Percentiles rank a stretch among this genome's conserved stretches.
Evolutionary conservation across 1,140 invertebrate genomes (phyloP).

Genomic region (Dendrolimus punctatus): DNA sequence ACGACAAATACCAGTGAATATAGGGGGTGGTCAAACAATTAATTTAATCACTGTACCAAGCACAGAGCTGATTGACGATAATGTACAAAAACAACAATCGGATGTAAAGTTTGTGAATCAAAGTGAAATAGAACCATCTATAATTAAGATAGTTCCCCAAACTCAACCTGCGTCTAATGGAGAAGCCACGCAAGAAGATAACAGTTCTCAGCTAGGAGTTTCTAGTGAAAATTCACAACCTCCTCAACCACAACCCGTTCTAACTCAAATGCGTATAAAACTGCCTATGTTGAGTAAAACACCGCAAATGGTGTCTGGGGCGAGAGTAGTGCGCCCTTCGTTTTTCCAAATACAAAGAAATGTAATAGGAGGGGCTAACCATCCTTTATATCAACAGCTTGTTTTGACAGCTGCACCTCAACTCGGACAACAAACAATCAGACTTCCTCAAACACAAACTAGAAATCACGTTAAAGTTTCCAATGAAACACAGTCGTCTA

Average conservation of each 20-base stretch:
- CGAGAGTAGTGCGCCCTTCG: conserved; percentile 72
- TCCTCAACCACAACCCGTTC: conserved; percentile 55
- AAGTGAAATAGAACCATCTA: conserved; percentile 51
- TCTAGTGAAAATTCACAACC: conserved; percentile 34
- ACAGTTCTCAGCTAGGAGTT: conserved; percentile 27
- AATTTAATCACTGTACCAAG: conserved; percentile 73
- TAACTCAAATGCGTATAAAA: conserved; percentile 71
- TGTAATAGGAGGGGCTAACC: conserved; percentile 68
- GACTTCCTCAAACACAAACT: conserved; percentile 54
- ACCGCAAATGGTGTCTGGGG: conserved; percentile 59
- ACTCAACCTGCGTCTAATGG: conserved; percentile 25
- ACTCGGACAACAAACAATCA: conserved; percentile 60
- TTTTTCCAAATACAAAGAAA: conserved; percentile 74
- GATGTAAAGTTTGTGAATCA: conserved; percentile 33
- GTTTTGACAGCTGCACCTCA: conserved; percentile 64
- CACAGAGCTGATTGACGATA: conserved; percentile 57
- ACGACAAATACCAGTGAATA: conserved; percentile 73
- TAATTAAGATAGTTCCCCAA: conserved; percentile 67
- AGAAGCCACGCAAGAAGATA: conserved; percentile 44
- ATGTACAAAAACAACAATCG: conserved; percentile 43
- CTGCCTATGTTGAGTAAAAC: conserved; percentile 68
- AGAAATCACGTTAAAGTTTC: conserved; percentile 41
- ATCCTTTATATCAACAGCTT: conserved; percentile 66
- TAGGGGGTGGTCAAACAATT: conserved; percentile 72
- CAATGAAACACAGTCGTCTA: conserved; percentile 40